Evolutionary conservation across 1,140 invertebrate genomes (phyloP), one percentile per base, ranked within the genome.

Genomic region (Doryteuthis pealeii): DNA sequence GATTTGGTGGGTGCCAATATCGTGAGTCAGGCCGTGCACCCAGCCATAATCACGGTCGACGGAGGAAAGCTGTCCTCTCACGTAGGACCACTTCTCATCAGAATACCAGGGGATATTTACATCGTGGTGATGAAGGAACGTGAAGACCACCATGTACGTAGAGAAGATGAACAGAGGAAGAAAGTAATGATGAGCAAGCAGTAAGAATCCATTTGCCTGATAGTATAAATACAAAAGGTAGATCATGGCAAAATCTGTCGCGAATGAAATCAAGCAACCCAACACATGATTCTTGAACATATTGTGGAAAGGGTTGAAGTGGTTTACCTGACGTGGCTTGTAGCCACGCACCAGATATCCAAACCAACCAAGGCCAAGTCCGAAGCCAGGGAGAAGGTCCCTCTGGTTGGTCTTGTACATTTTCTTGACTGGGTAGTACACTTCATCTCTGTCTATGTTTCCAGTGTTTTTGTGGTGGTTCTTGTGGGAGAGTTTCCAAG

Each of bases 91-190:
- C 15, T 80, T 80, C 28, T 80, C 79, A 43, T 88, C 84, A 15
- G 85, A 82, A 73, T 87, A 89, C 82, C 88, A 87, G n/a, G 89
- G 82, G 67, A 88, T 85, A 33, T 86, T 82, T 58, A 84, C 85
- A 65, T 85, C 85, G 43, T 82, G 84, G 79, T 89, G 88, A 76
- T 89, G 88, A 18, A 89, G 81, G 73, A 88, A 89, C 8, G 88
- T 89, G 45, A 89, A 86, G 74, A 89, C 85, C 58, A 87, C 82
- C 1, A 82, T 79, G 80, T 79, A 82, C 14, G 80, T 78, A 32
- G 78, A 86, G 77, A 88, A 88, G 72, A 87, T 81, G 30, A 87
- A 75, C 31, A 84, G 71, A 8, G 88, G 88, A 32, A 87, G 79
- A 28, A 87, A 75, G 73, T 88, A 89, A 78, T 87, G 88, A 66